phyloP scores from a whole-genome alignment of 2,797 vertebrate species.

The Pseudochirops corinnae region DNA sequence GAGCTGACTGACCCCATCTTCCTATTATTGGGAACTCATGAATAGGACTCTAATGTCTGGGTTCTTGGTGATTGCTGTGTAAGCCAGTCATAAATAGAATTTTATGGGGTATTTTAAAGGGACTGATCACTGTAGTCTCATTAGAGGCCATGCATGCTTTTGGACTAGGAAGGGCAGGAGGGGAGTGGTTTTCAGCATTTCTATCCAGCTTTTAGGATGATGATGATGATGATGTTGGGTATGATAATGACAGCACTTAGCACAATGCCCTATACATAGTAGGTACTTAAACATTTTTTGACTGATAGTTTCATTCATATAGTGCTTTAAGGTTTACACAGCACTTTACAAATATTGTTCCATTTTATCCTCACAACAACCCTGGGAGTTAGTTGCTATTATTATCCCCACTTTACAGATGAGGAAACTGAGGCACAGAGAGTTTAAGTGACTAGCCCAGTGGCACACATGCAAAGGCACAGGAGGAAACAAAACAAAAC shows the following conservation, averaged over 20 bases:
- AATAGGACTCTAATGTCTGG: conserved; percentile 45
- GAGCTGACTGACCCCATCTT: conserved; percentile 50
- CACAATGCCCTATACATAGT: background rate
- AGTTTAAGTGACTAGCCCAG: background rate
- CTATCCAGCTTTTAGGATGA: background rate
- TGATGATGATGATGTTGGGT: background rate
- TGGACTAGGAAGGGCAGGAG: conserved; percentile 17
- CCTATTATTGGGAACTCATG: conserved; percentile 37
- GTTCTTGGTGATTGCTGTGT: conserved; percentile 53
- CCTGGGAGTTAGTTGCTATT: background rate
- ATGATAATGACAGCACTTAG: background rate
- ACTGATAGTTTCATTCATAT: background rate
- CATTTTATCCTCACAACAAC: background rate
- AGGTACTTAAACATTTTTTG: background rate
- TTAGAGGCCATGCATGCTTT: conserved; percentile 50
- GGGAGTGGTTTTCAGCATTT: background rate
- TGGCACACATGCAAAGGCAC: background rate
- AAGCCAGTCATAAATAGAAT: conserved; percentile 73
- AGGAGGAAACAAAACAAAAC: background rate
- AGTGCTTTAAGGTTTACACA: background rate
- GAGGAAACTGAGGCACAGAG: background rate
- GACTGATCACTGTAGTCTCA: conserved; percentile 49
- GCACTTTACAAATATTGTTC: background rate
- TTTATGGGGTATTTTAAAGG: conserved; percentile 75
- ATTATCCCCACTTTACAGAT: background rate